These are phyloP conservation scores for Didymodactylos carnosus DNA, from an alignment of 2,888 invertebrate species.

Conservation along the genomic window DNA sequence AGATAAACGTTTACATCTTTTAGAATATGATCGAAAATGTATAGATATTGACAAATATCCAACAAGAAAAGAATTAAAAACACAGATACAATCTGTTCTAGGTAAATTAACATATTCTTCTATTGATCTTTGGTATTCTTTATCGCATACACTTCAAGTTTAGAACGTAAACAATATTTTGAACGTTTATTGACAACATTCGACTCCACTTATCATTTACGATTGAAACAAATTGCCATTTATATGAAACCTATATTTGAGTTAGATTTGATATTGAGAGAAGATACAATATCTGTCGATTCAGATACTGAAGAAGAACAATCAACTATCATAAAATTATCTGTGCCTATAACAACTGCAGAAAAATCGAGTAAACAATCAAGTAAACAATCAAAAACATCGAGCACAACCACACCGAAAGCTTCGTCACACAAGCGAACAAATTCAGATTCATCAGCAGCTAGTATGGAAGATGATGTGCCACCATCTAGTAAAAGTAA, in stretches of 20 bases:
- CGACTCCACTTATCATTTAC: background rate
- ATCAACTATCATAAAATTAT: no score
- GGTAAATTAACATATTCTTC: no score
- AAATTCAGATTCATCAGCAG: background rate
- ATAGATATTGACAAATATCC: background rate
- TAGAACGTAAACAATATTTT: background rate
- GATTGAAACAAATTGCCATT: background rate
- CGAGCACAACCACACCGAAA: background rate
- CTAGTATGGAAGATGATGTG: background rate
- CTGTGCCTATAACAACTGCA: no score
- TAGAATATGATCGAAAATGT: background rate
- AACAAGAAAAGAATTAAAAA: background rate
- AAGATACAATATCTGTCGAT: background rate
- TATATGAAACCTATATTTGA: background rate
- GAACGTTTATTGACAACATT: background rate
- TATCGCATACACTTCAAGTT: background rate
- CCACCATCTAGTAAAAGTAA: background rate
- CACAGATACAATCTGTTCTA: no score
- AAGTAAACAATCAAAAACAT: background rate
- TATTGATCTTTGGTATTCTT: no score
- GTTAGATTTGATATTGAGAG: background rate
- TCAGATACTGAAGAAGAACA: background rate
- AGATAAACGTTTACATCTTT: background rate
- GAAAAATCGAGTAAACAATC: no score
- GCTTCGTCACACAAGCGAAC: background rate